Conservation (phyloP, 1,140 invertebrate species). For the Drosophila lini region DNA sequence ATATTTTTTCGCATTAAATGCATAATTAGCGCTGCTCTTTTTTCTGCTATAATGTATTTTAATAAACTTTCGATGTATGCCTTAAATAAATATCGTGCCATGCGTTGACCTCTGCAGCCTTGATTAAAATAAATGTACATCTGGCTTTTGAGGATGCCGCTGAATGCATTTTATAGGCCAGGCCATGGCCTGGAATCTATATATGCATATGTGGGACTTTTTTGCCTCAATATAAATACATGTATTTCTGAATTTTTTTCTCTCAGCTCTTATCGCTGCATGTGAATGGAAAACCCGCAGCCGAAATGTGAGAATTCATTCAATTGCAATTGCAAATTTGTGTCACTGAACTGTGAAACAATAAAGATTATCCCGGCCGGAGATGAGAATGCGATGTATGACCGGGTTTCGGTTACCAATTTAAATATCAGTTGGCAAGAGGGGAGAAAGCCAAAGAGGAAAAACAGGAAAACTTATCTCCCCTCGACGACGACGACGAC, state of each 20-base stretch:
- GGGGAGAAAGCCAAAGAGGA: neutral
- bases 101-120: slow-evolving; percentile 29
- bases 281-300: slow-evolving; percentile 39
- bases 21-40: slow-evolving; percentile 55
- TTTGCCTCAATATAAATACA: slow-evolving; percentile 23
- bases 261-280: slow-evolving; percentile 37
- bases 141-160: slow-evolving; percentile 14
- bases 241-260: slow-evolving; percentile 19
- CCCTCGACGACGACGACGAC: neutral
- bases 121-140: slow-evolving; percentile 34
- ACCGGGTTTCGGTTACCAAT: slow-evolving; percentile 47
- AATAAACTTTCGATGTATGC: slow-evolving; percentile 53
- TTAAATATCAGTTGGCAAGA: slow-evolving; percentile 39
- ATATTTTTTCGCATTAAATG: slow-evolving; percentile 48
- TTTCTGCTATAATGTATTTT: slow-evolving; percentile 38
- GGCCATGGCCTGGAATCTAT: slow-evolving; percentile 19
- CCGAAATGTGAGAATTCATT: slow-evolving; percentile 52
- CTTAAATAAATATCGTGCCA: slow-evolving; percentile 33
- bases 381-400: slow-evolving; percentile 52
- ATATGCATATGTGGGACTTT: slow-evolving; percentile 12
- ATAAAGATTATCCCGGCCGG: slow-evolving; percentile 55
- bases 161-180: slow-evolving; percentile 27
- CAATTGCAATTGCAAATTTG: slow-evolving; percentile 58
- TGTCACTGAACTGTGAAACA: slow-evolving; percentile 60
- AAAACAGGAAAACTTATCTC: slow-evolving; percentile 6